A percentile compares a stretch with the other conserved stretches of the same genome.
These are phyloP conservation scores for Chinchilla lanigera DNA, from an alignment of 2,113 vertebrate genomes.

Conservation along the genomic window DNA sequence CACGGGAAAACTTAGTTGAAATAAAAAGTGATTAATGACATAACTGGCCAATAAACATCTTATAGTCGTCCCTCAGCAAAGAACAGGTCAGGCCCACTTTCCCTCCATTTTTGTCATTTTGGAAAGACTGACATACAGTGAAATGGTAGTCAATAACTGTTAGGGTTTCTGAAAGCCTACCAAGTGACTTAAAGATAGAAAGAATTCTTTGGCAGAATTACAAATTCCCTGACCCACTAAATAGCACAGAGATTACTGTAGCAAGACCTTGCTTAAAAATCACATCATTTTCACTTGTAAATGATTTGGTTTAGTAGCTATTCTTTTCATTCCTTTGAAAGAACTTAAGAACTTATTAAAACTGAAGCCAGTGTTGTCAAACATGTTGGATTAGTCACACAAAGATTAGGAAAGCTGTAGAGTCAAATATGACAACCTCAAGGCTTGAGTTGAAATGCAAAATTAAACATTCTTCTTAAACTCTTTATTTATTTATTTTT, in stretches of 20 bases:
- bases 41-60: neutral
- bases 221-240: neutral
- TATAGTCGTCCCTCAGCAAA: neutral
- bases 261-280: conserved; percentile 44
- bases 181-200: neutral
- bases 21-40: neutral
- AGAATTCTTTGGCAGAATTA: conserved; percentile 39
- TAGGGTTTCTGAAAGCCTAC: conserved; percentile 41
- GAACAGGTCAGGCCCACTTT: neutral
- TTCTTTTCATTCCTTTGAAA: neutral
- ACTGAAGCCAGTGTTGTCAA: neutral
- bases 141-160: conserved; percentile 9
- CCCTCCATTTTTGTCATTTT: conserved; percentile 55
- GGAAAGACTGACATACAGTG: neutral
- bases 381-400: conserved; percentile 36
- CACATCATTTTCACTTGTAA: conserved; percentile 2
- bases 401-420: neutral
- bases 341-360: conserved; percentile 51
- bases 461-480: neutral
- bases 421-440: neutral
- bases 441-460: conserved; percentile 34
- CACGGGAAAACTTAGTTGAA: neutral
- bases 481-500: neutral
- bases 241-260: neutral
- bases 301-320: conserved; percentile 20